Conservation (phyloP, 2,797 vertebrate genomes). For the Spinibarbus caldwelli region DNA sequence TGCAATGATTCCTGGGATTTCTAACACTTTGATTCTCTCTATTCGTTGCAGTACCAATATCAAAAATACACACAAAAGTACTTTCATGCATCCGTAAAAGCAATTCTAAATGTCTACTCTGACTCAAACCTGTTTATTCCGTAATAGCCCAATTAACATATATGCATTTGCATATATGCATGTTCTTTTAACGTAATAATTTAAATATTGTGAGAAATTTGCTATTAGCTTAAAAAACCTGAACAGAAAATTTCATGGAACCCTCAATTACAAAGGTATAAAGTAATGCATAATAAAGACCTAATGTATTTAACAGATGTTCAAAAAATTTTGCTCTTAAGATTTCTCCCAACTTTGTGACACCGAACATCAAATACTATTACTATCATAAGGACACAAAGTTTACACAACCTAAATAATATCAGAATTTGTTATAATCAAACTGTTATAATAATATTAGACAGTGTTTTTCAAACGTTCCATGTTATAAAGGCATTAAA, state of each 20-base stretch:
- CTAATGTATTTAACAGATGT: constrained; percentile 76
- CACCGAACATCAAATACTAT: not conserved
- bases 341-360: not conserved
- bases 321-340: not conserved
- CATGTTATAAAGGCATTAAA: not conserved
- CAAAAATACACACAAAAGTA: too few relatives aligned
- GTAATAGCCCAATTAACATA: too few relatives aligned
- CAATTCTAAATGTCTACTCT: too few relatives aligned
- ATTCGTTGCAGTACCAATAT: too few relatives aligned
- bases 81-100: too few relatives aligned
- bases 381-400: not conserved
- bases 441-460: not conserved
- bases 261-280: constrained; percentile 97
- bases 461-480: not conserved
- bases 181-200: too few relatives aligned
- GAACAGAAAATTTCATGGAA: constrained; percentile 49
- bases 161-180: too few relatives aligned
- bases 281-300: constrained; percentile 98
- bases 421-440: not conserved
- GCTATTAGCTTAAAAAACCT: not conserved
- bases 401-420: not conserved
- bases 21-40: too few relatives aligned
- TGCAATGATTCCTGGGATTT: not conserved
- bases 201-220: too few relatives aligned
- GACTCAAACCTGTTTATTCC: too few relatives aligned